Evolutionary conservation across 2,797 vertebrate species (phyloP), one percentile per base, ranked within the genome.

Genomic region (Philypnodon macrostomus): DNA sequence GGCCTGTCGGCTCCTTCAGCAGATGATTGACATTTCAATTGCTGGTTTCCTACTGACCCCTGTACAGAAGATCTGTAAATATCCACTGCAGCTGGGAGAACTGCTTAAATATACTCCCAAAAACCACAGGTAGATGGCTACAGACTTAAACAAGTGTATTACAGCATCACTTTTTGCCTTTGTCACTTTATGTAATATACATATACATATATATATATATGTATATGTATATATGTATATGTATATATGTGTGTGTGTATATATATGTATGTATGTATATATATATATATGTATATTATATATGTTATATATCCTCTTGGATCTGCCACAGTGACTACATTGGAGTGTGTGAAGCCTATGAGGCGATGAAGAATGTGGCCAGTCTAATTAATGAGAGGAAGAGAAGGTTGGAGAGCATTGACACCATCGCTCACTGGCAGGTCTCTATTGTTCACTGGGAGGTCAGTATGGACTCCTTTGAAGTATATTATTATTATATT

Each of bases 21-120:
- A 98, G 84, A 98, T 99, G 96, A 99, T 99, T 7, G 92, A 98
- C 85, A 99, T 99, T 54, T 95, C 96, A 37, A 92, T 98, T 1
- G 91, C 95, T 0, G 96, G 97, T 41, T 99, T 99, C 78, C 89
- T 99, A 58, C 94, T 99, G 63, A 98, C 95, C 0, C 96, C 96
- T 0, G 95, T 99, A 53, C 96, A 99, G 88, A 99, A 99, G 87
- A 98, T 99, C 86, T 99, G 97, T 80, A 99, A 99, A 84, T 99
- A 99, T 59, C 97, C 96, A 0, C 83, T 98, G 61, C 97, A 99
- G 83, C 91, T 99, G 58, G 95, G 94, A 9, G 97, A 98, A 73
- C 85, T 99, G 58, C 92, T 98, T n/a, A 99, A 99, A 71, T 98
- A 96, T 70, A 99, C 96, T 35, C 91, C 94, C 4, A 92, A 90